Percentiles rank a stretch among this genome's conserved stretches.
Evolutionary conservation across 2,888 invertebrate species (phyloP).

Genomic region (Cremastinae sp.): DNA sequence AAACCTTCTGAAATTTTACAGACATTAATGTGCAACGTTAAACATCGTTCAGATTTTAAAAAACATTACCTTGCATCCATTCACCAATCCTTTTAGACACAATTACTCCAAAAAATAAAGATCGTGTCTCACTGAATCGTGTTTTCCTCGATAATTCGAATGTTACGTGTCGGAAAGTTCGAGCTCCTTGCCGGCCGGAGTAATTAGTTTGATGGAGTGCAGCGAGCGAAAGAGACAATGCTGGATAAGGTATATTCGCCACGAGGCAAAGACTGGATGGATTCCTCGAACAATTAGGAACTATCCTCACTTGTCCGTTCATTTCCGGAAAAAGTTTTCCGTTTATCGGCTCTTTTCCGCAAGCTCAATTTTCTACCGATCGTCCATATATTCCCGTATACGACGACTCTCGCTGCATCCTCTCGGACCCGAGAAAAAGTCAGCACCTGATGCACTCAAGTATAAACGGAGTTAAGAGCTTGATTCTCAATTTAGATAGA

Average conservation of each 20-base stretch:
- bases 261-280: conserved; percentile 49
- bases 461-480: neutral
- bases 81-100: too few relatives aligned
- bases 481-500: conserved; percentile 11
- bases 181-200: too few relatives aligned
- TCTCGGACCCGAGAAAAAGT: too few relatives aligned
- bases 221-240: neutral
- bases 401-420: neutral
- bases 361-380: conserved; percentile 24
- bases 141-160: too few relatives aligned
- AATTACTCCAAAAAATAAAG: too few relatives aligned
- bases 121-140: too few relatives aligned
- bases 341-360: neutral
- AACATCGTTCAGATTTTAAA: too few relatives aligned
- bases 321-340: conserved; percentile 31
- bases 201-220: too few relatives aligned
- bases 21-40: too few relatives aligned
- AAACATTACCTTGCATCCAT: too few relatives aligned
- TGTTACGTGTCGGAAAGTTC: too few relatives aligned
- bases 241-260: neutral
- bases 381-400: conserved; percentile 35
- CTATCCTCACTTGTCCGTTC: conserved; percentile 56
- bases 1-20: too few relatives aligned
- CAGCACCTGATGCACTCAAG: neutral
- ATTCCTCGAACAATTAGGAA: conserved; percentile 59